Evolutionary conservation across 2,888 invertebrate genomes (phyloP).

Genomic region (Erpobdella octoculata): DNA sequence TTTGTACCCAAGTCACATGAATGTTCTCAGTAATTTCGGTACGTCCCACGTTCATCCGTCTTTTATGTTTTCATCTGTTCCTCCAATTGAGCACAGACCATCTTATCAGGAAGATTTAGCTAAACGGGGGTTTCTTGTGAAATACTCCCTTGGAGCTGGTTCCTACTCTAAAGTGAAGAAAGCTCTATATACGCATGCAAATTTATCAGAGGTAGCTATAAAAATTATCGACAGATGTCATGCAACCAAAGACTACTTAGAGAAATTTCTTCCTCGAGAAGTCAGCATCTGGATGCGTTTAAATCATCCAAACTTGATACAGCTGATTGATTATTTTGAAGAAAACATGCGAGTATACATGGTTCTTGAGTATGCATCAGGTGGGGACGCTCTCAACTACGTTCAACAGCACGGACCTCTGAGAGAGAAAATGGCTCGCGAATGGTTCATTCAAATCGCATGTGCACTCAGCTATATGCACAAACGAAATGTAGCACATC

Average conservation of each 20-base stretch:
- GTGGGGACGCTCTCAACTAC: slow-evolving; percentile 52
- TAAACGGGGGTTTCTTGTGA: slow-evolving; percentile 44
- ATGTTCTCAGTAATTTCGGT: not conserved
- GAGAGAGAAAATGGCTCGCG: slow-evolving; percentile 45
- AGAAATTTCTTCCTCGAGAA: slow-evolving; percentile 41
- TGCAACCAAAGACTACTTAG: slow-evolving; percentile 41
- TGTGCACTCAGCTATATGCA: slow-evolving; percentile 52
- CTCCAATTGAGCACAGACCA: slow-evolving; percentile 30
- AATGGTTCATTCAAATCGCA: slow-evolving; percentile 37
- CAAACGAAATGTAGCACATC: slow-evolving; percentile 52
- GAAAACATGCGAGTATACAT: slow-evolving; percentile 45
- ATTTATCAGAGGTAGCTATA: slow-evolving; percentile 37
- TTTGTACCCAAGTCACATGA: not conserved
- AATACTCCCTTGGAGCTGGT: slow-evolving; percentile 47
- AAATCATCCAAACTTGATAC: slow-evolving; percentile 39
- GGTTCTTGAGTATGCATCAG: slow-evolving; percentile 52
- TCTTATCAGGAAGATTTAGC: slow-evolving; percentile 47
- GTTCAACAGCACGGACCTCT: slow-evolving; percentile 52
- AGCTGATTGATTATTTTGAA: slow-evolving; percentile 38
- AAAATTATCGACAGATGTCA: slow-evolving; percentile 39
- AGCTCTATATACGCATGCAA: slow-evolving; percentile 21
- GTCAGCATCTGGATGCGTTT: slow-evolving; percentile 40
- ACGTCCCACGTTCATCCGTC: not conserved
- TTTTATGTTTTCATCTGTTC: not conserved
- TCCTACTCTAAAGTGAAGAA: slow-evolving; percentile 46